Conservation (phyloP, 1,140 invertebrate genomes). For the Anagrus nilaparvatae region DNA sequence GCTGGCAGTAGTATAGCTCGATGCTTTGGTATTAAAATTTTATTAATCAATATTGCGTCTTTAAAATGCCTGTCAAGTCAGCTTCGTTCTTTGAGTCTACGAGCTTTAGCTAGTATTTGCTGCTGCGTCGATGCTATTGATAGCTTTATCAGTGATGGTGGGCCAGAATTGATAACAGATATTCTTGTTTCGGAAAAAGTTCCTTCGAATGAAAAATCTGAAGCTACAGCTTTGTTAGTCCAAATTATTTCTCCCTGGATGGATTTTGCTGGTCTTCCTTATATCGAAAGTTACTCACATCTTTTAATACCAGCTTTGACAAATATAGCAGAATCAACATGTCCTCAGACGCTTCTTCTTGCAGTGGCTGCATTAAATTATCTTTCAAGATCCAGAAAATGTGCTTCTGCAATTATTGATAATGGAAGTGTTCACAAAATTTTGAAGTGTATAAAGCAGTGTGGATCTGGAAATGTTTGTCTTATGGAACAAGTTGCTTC, state of each 20-base stretch:
- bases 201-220: slow-evolving; percentile 45
- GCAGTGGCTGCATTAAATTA: slow-evolving; percentile 58
- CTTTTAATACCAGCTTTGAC: slow-evolving; percentile 32
- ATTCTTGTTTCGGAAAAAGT: slow-evolving; percentile 36
- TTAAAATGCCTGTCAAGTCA: slow-evolving; percentile 39
- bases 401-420: too few relatives aligned
- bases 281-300: slow-evolving; percentile 26
- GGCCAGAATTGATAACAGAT: slow-evolving; percentile 52
- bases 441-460: slow-evolving; percentile 40
- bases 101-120: slow-evolving; percentile 55
- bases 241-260: slow-evolving; percentile 65
- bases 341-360: slow-evolving; percentile 52
- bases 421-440: too few relatives aligned
- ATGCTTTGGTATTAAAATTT: slow-evolving; percentile 48
- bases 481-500: slow-evolving; percentile 72
- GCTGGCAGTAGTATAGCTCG: slow-evolving; percentile 51
- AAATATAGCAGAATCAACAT: slow-evolving; percentile 42
- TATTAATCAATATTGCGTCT: slow-evolving; percentile 40
- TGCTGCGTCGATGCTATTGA: slow-evolving; percentile 52
- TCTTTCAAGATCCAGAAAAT: slow-evolving; percentile 35
- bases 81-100: slow-evolving; percentile 43
- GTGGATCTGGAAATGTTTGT: slow-evolving; percentile 34
- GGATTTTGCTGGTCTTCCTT: slow-evolving; percentile 34
- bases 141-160: slow-evolving; percentile 52
- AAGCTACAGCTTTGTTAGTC: slow-evolving; percentile 59